These are phyloP conservation scores for Champsocephalus esox DNA, from an alignment of 2,797 vertebrate genomes.

Conservation along the genomic window DNA sequence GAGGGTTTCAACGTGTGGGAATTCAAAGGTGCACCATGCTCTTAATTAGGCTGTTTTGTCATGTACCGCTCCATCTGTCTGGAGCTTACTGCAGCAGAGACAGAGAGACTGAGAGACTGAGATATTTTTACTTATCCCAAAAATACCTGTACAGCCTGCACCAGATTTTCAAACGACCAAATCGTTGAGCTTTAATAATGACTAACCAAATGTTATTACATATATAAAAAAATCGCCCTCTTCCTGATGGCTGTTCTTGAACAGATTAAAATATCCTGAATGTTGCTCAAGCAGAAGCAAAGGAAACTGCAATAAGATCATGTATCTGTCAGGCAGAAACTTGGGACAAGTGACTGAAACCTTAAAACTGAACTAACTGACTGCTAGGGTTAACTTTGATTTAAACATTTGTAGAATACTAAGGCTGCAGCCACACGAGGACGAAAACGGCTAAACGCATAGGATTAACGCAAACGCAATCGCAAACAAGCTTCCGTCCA, in stretches of 20 bases:
- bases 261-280: constrained; percentile 37
- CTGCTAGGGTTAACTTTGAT: too few species aligned
- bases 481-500: too few species aligned
- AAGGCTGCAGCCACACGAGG: too few species aligned
- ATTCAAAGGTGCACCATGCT: constrained; percentile 73
- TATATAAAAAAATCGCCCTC: constrained; percentile 24
- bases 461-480: too few species aligned
- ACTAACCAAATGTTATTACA: constrained; percentile 53
- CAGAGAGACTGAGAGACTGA: constrained; percentile 6
- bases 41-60: constrained; percentile 82
- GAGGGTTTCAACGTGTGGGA: constrained; percentile 71
- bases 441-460: too few species aligned
- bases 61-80: constrained; percentile 75
- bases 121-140: constrained; percentile 24
- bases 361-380: too few species aligned
- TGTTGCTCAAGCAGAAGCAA: constrained; percentile 4
- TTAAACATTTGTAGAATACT: too few species aligned
- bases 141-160: constrained; percentile 52
- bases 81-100: constrained; percentile 60
- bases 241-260: constrained; percentile 35
- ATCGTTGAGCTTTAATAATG: constrained; percentile 51
- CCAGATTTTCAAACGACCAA: constrained; percentile 57
- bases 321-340: not conserved
- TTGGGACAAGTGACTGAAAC: too few species aligned
- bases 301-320: constrained; percentile 1